Percentiles rank a stretch among this genome's conserved stretches.
Evolutionary conservation across 2,888 invertebrate genomes (phyloP).

Genomic region (Apodemia mormo): DNA sequence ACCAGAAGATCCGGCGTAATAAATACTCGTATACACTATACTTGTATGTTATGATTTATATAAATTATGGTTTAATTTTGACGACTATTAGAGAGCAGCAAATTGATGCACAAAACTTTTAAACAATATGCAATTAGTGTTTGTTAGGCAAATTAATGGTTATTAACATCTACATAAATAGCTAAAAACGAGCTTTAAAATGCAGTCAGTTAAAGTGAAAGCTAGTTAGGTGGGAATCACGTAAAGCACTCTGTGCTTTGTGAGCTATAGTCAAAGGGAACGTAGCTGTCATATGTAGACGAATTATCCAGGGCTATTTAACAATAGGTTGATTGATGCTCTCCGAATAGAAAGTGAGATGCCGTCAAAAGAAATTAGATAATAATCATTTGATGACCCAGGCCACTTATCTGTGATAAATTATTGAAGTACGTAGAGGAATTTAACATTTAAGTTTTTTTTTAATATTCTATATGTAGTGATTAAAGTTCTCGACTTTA

Average conservation of each 20-base stretch:
- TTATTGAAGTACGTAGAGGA: neutral
- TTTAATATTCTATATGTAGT: too few species aligned
- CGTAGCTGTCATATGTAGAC: neutral
- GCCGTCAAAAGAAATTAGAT: conserved; percentile 31
- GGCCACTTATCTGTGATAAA: neutral
- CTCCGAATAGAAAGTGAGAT: neutral
- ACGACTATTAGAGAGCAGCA: too few species aligned
- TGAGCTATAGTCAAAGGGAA: neutral
- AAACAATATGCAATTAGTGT: neutral
- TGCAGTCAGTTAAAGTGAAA: neutral
- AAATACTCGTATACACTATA: too few species aligned
- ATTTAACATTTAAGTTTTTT: too few species aligned
- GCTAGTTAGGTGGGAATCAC: neutral
- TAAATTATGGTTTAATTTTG: too few species aligned
- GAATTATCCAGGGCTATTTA: neutral
- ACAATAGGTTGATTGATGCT: conserved; percentile 4
- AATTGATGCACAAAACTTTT: too few species aligned
- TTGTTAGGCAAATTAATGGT: neutral
- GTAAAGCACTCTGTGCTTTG: neutral
- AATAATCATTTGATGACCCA: conserved; percentile 38
- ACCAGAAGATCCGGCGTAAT: too few species aligned
- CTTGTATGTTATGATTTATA: too few species aligned
- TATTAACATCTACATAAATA: neutral
- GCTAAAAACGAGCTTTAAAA: neutral
- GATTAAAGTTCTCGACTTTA: too few species aligned